phyloP scores from a whole-genome alignment of 92 coral and sea anemone species.

The Isaurus tuberculatus region DNA sequence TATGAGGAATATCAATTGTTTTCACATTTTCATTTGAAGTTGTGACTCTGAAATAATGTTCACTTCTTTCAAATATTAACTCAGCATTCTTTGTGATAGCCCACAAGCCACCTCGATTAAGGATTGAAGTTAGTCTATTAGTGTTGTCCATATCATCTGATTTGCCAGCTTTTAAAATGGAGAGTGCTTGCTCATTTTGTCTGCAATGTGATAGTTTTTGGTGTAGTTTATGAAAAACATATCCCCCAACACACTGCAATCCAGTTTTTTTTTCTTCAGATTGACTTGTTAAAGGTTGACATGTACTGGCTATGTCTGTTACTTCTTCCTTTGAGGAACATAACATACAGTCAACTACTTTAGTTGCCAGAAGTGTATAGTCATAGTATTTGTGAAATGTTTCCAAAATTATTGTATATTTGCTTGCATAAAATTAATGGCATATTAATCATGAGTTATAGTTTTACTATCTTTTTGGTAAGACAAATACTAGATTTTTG shows the following conservation, averaged over 20 bases:
- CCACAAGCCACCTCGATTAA: constrained; percentile 65
- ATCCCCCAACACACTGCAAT: constrained; percentile 49
- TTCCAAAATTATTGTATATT: no score
- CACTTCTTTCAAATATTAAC: constrained; percentile 55
- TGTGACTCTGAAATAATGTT: constrained; percentile 50
- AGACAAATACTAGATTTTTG: no score
- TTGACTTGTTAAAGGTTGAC: constrained; percentile 1
- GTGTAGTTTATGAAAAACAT: constrained; percentile 50
- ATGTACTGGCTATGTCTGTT: no score
- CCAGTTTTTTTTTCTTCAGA: constrained; percentile 63
- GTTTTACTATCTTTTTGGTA: no score
- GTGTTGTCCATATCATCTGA: no score
- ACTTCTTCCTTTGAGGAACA: no score
- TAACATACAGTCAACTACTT: no score
- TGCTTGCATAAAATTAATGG: no score
- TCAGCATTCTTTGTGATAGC: constrained; percentile 43
- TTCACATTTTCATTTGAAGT: constrained; percentile 36
- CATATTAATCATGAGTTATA: no score
- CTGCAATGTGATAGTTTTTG: constrained; percentile 29
- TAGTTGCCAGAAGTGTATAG: no score
- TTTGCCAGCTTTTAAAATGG: constrained; percentile 56
- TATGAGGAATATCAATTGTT: constrained; percentile 34
- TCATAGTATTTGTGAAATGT: no score
- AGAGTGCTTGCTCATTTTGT: constrained; percentile 44
- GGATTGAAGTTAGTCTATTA: constrained; percentile 50